phyloP scores from a whole-genome alignment of 2,113 vertebrate species.

The Thymallus thymallus region DNA sequence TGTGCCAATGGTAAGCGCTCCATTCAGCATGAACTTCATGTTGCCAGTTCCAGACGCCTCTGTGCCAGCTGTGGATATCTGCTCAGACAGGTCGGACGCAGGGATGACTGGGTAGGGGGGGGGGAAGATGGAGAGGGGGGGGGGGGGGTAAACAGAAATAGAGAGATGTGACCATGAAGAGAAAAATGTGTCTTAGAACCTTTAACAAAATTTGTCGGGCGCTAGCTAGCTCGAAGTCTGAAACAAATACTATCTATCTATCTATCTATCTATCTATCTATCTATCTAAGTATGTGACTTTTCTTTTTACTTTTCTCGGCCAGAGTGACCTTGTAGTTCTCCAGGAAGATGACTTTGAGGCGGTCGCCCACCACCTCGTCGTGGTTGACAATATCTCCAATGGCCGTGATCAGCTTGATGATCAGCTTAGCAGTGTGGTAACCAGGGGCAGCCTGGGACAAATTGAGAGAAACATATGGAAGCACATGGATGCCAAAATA shows the following conservation, averaged over 20 bases:
- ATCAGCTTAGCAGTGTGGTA: conserved; percentile 96
- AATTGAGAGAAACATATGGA: neutral
- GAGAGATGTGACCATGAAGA: neutral
- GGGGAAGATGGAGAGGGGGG: neutral
- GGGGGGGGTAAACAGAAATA: neutral
- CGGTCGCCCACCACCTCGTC: conserved; percentile 86
- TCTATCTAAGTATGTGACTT: no score
- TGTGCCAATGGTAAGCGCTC: conserved; percentile 89
- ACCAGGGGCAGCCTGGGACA: conserved; percentile 84
- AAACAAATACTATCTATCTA: no score
- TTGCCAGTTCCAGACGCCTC: conserved; percentile 92
- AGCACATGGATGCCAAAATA: neutral
- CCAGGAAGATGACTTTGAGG: conserved; percentile 89
- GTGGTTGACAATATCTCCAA: conserved; percentile 88
- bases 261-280: no score
- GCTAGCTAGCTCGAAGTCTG: no score
- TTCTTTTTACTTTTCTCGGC: conserved; percentile 87
- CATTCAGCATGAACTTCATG: conserved; percentile 96
- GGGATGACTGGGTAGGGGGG: conserved; percentile 73
- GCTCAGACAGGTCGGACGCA: conserved; percentile 86
- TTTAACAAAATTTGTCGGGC: no score
- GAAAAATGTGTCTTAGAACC: neutral
- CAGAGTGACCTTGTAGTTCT: conserved; percentile 91
- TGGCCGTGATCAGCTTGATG: conserved; percentile 86
- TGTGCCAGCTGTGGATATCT: conserved; percentile 91